Evolutionary conservation across 2,113 vertebrate genomes (phyloP), one percentile per base, ranked within the genome.

Genomic region (Ciconia boyciana): DNA sequence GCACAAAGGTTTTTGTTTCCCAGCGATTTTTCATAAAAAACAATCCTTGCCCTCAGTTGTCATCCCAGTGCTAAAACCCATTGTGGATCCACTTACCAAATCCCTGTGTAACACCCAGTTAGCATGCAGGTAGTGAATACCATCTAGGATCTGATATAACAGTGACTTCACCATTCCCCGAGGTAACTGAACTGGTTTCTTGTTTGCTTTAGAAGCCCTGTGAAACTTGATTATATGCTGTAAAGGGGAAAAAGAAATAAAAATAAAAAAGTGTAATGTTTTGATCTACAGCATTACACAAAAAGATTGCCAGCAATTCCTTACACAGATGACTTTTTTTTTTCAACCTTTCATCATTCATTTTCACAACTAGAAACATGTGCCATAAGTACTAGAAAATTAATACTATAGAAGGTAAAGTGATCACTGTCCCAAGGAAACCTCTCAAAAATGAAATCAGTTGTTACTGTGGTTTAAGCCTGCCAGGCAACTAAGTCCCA

Each of bases 181-280:
- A 75, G 99, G 99, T 98, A 99, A 98, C 98, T 99, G 99, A 98
- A 99, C 99, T 88, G 99, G 99, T 98, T 99, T 99, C 98, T 99
- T 99, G 98, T 99, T 99, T 98, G 99, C 99, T 98, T 99, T 99
- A 97, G 99, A 99, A 92, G 99, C 99, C 99, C 99, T 99, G 98
- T 99, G 99, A 98, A 99, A 99, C 98, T 99, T 99, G 97, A 99
- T 99, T 98, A 99, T 99, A 98, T 99, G 99, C 99, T 99, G 97
- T 78, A 98, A 98, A 97, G 92, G 97, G 97, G 93, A 96, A 96
- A 96, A 89, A 96, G 65, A 98, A 96, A 98, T 60, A 3, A 96
- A 85, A 81, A 96, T 68, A 49, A 72, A 90, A 44, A 96, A 88
- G 41, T 52, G 75, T 22, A 88, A 83, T 62, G 72, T 94, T 92